Evolutionary conservation across 2,888 invertebrate species (phyloP).

Genomic region (Camponotus fellah): DNA sequence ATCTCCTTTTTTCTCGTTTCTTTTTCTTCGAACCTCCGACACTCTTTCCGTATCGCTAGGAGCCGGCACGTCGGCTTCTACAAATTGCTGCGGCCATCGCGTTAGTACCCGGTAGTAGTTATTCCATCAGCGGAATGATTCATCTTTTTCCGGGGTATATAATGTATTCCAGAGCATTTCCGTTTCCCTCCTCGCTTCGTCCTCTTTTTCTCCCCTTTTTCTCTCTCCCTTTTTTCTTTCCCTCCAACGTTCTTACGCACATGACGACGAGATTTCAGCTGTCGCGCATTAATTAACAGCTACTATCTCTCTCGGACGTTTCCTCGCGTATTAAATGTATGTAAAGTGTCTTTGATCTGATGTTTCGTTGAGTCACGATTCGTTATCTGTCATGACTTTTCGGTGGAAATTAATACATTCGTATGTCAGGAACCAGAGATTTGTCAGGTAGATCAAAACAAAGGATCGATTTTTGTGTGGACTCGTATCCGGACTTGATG

Average conservation of each 20-base stretch:
- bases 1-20: neutral
- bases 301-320: slow-evolving; percentile 8
- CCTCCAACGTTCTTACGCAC: slow-evolving; percentile 9
- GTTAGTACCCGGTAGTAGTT: slow-evolving; percentile 55
- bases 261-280: slow-evolving; percentile 34
- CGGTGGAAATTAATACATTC: slow-evolving; percentile 16
- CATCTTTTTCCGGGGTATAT: slow-evolving; percentile 57
- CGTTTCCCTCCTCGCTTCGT: slow-evolving; percentile 16
- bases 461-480: neutral
- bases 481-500: neutral
- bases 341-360: slow-evolving; percentile 9
- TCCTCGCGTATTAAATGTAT: slow-evolving; percentile 31
- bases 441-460: neutral
- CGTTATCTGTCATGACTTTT: slow-evolving; percentile 32
- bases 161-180: slow-evolving; percentile 56
- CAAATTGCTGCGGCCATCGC: slow-evolving; percentile 64
- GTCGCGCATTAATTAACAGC: slow-evolving; percentile 47
- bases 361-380: slow-evolving; percentile 26
- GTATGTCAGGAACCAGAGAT: slow-evolving; percentile 6
- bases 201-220: neutral
- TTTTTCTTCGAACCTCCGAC: neutral
- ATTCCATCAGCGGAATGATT: slow-evolving; percentile 69
- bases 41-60: slow-evolving; percentile 32
- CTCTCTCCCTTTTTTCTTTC: neutral
- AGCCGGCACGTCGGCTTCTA: slow-evolving; percentile 57